Evolutionary conservation across 2,113 vertebrate genomes (phyloP).

Genomic region (Marmota flaviventris): DNA sequence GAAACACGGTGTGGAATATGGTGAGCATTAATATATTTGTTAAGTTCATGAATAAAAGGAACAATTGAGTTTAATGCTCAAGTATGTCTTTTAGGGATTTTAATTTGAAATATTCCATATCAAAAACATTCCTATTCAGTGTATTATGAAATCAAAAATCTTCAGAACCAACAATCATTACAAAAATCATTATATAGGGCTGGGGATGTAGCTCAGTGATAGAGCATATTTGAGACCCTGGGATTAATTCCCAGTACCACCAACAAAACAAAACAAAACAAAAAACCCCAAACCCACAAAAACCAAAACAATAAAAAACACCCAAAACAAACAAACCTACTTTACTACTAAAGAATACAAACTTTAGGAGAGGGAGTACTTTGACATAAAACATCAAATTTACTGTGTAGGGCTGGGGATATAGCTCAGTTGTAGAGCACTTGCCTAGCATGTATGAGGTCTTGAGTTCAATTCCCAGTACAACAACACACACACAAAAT

Average conservation of each 20-base stretch:
- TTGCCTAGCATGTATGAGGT: too few species aligned
- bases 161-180: conserved; percentile 50
- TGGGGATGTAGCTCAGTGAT: too few species aligned
- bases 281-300: too few species aligned
- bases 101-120: conserved; percentile 49
- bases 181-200: conserved; percentile 7
- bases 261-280: too few species aligned
- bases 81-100: conserved; percentile 16
- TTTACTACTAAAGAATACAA: conserved; percentile 55
- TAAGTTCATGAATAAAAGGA: conserved; percentile 37
- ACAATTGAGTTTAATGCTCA: background rate
- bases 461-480: too few species aligned
- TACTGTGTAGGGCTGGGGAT: background rate
- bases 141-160: conserved; percentile 29
- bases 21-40: conserved; percentile 45
- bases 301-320: too few species aligned
- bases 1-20: conserved; percentile 36
- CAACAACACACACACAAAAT: too few species aligned
- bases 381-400: conserved; percentile 1
- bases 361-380: background rate
- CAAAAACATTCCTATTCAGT: conserved; percentile 45
- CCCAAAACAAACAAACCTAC: too few species aligned
- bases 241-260: too few species aligned
- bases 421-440: too few species aligned
- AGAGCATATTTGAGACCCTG: too few species aligned